Evolutionary conservation across 2,888 invertebrate genomes (phyloP), one percentile per base, ranked within the genome.

Genomic region (Endotricha flammealis): DNA sequence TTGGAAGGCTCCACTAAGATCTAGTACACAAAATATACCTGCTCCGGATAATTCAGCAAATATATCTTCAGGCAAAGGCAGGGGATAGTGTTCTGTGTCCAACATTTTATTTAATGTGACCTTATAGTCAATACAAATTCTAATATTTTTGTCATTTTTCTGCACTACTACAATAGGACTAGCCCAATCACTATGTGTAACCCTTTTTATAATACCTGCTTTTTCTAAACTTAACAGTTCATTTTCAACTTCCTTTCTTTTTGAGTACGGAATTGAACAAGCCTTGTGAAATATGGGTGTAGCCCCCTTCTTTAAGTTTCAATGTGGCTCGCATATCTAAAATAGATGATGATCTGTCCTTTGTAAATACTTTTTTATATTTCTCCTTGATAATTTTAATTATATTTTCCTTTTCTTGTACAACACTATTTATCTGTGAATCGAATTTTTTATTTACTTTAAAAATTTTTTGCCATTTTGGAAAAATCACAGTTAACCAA

Each of bases 61-160:
- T 3, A 40, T 36, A 11, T 36, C 39, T 12, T 36, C 39, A 8
- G 12, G 28, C 7, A 27, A 28, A 5, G 39, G 39, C n/a, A 39
- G 12, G 7, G 36, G 36, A 20, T 36, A 44, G n/a, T 40, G 43
- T 4, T 44, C 43, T 3, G 27, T 33, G 17, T 40, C 30, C 22
- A 44, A 14, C 10, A 27, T 12, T 11, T 32, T 34, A 36, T 44
- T 44, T 7, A 44, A 4, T 7, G 44, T 44, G 1, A 41, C 32
- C 29, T 43, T 43, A 24, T 34, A 44, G 33, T 44, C 44, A 9
- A 28, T 33, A 39, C 44, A 44, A 6, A 44, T 8, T 14, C 44
- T 23, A 11, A 44, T 20, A 8, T 20, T 29, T 35, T 32, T 25
- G 28, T 36, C 35, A 28, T 12, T n/a, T 29, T 29, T 29, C 2